A percentile compares a stretch with the other conserved stretches of the same genome.
Evolutionary conservation across 2,888 invertebrate genomes (phyloP).

Genomic region (Apomyelois bistriatella): DNA sequence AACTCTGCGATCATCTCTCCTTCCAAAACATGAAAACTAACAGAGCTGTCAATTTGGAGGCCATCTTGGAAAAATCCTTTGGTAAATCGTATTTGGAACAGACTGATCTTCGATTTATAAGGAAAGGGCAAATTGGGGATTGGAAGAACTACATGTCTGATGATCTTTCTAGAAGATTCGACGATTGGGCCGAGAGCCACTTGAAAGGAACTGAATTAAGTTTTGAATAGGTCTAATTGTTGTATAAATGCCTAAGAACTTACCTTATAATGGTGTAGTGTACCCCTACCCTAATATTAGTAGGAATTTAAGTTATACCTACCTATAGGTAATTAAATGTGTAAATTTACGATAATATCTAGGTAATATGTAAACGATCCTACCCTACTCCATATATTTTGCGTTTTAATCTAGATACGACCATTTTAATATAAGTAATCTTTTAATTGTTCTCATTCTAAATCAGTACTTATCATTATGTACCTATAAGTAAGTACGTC

Average conservation of each 20-base stretch:
- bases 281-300: no score
- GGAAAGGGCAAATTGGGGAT: slow-evolving; percentile 89
- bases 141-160: slow-evolving; percentile 89
- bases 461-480: no score
- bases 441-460: no score
- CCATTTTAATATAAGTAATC: no score
- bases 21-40: slow-evolving; percentile 92
- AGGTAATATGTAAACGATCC: no score
- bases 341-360: no score
- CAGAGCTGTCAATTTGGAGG: slow-evolving; percentile 87
- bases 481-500: neutral
- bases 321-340: no score
- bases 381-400: no score
- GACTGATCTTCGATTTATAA: slow-evolving; percentile 82
- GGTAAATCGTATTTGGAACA: slow-evolving; percentile 68
- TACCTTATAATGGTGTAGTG: no score
- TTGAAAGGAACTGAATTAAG: slow-evolving; percentile 81
- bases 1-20: slow-evolving; percentile 86
- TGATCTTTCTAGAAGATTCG: slow-evolving; percentile 85
- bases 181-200: slow-evolving; percentile 84
- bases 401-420: no score
- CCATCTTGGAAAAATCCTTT: slow-evolving; percentile 78
- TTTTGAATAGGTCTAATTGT: slow-evolving; percentile 59
- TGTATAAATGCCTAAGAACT: no score
- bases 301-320: no score